These are phyloP conservation scores for Thalpophila matura DNA, from an alignment of 2,888 invertebrate species.

Conservation along the genomic window DNA sequence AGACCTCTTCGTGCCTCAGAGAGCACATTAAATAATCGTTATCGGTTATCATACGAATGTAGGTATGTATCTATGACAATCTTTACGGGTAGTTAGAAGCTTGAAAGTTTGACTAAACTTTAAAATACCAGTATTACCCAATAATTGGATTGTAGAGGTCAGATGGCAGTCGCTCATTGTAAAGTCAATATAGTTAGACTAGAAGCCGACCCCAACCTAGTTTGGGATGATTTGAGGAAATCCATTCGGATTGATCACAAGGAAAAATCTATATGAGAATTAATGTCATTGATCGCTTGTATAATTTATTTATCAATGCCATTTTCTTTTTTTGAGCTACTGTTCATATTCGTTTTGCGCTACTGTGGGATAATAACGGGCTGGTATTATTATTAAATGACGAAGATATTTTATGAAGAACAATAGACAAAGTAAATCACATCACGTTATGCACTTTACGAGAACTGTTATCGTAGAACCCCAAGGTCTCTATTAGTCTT, in stretches of 20 bases:
- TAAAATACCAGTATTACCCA: too few relatives aligned
- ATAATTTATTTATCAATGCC: too few relatives aligned
- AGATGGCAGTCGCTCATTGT: too few relatives aligned
- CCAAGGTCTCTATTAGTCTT: slow-evolving; percentile 16
- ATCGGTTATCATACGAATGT: too few relatives aligned
- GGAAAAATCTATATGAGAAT: background rate
- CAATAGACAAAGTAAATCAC: slow-evolving; percentile 33
- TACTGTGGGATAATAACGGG: background rate
- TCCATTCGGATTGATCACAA: background rate
- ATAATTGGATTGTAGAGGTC: too few relatives aligned
- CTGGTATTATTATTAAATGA: background rate
- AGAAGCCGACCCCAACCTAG: too few relatives aligned
- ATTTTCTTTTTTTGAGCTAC: slow-evolving; percentile 5
- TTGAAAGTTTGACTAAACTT: too few relatives aligned
- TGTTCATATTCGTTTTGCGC: background rate
- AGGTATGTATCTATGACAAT: too few relatives aligned
- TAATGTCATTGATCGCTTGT: slow-evolving; percentile 2
- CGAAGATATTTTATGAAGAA: slow-evolving; percentile 12
- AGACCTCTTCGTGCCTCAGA: too few relatives aligned
- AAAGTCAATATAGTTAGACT: too few relatives aligned
- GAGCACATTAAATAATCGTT: too few relatives aligned
- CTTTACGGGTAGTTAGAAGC: too few relatives aligned
- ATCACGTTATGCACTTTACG: background rate
- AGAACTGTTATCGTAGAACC: slow-evolving; percentile 13
- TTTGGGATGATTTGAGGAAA: background rate